A percentile compares a stretch with the other conserved stretches of the same genome.
Conservation (phyloP, 2,797 vertebrate species). For the Psittacula derbiana region DNA sequence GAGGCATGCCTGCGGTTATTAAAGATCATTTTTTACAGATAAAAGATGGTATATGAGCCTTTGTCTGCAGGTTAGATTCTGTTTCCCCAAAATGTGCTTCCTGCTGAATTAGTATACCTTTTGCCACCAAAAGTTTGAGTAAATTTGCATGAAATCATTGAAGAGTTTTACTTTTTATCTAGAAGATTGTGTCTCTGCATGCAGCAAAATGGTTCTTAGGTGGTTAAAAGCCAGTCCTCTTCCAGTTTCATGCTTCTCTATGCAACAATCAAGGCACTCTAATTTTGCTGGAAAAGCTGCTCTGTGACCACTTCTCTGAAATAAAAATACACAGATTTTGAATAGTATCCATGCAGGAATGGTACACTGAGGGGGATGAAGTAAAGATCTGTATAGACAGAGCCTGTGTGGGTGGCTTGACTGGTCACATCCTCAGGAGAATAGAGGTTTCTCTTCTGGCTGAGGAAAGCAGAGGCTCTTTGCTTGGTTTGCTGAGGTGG, state of each 20-base stretch:
- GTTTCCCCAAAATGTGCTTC: neutral
- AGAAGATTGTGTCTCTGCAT: neutral
- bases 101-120: neutral
- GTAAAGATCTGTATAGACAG: neutral
- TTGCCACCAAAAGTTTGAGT: neutral
- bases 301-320: neutral
- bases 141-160: neutral
- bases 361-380: neutral
- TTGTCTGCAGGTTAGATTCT: neutral
- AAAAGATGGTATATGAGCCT: neutral
- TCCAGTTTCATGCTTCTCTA: neutral
- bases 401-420: neutral
- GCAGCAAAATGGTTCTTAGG: neutral
- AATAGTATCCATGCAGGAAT: neutral
- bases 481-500: neutral
- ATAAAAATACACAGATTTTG: neutral
- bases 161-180: neutral
- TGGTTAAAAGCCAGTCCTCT: neutral
- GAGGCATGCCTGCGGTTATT: slow-evolving; percentile 1
- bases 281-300: neutral
- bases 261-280: neutral
- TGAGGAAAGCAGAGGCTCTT: neutral
- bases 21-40: neutral
- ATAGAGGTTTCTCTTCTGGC: neutral
- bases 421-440: neutral